Evolutionary conservation across 2,113 vertebrate species (phyloP).

Genomic region (Sapajus apella): DNA sequence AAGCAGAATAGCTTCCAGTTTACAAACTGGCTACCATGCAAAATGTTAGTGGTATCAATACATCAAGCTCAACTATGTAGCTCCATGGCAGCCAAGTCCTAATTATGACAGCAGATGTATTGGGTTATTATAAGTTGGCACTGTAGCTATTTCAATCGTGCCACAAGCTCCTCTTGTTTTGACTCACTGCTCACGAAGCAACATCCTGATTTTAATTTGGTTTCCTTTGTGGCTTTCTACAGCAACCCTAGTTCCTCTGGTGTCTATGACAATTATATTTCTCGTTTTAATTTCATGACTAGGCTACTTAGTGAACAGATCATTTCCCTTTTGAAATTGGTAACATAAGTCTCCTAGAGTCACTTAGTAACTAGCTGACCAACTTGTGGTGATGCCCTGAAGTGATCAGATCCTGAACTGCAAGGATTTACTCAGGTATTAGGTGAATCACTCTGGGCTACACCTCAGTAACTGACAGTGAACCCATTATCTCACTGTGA

Average conservation of each 20-base stretch:
- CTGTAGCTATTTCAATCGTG: background rate
- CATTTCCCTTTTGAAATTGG: background rate
- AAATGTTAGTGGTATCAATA: background rate
- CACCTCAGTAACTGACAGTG: background rate
- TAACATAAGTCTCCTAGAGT: background rate
- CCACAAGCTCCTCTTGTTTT: background rate
- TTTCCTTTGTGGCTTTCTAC: background rate
- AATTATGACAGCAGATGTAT: background rate
- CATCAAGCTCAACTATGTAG: background rate
- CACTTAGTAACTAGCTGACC: background rate
- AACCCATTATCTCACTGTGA: background rate
- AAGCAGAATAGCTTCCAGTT: background rate
- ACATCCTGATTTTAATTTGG: slow-evolving; percentile 42
- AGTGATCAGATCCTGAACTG: background rate
- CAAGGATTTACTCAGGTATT: background rate
- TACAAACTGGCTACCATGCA: background rate
- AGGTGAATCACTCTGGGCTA: background rate
- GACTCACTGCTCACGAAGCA: slow-evolving; percentile 34
- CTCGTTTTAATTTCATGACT: slow-evolving; percentile 2
- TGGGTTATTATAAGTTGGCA: background rate
- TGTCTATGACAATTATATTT: background rate
- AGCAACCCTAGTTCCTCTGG: background rate
- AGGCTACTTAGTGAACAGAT: background rate
- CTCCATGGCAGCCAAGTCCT: background rate
- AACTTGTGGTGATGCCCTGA: background rate